Conservation (phyloP, 37 sponge, comb jelly and placozoan species). For the Dysidea cf. avara region DNA sequence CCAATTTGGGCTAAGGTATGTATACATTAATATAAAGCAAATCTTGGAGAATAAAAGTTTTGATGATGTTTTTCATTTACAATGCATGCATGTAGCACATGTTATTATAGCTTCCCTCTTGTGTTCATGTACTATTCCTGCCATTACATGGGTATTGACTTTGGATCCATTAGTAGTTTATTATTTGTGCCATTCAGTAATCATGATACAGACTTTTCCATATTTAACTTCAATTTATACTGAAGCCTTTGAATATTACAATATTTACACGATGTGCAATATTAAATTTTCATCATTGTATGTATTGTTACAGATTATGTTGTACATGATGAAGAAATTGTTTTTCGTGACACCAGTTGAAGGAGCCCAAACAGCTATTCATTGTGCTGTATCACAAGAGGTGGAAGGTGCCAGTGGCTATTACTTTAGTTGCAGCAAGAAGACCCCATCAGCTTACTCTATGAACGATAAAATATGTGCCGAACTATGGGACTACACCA, state of each 20-base stretch:
- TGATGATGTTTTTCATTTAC: no score
- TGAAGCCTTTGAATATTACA: no score
- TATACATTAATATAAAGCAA: no score
- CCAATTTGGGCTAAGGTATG: no score
- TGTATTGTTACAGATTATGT: slow-evolving; percentile 1
- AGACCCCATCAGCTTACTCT: not conserved
- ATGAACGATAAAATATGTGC: slow-evolving; percentile 28
- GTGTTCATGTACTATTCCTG: not conserved
- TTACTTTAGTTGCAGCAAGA: slow-evolving; percentile 37
- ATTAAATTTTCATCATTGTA: not conserved
- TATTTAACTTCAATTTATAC: no score
- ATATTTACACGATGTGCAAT: no score
- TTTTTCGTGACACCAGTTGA: slow-evolving; percentile 56
- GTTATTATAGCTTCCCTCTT: not conserved
- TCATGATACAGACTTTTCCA: no score
- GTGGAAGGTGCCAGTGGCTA: slow-evolving; percentile 62
- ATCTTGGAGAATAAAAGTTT: no score
- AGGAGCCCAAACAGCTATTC: slow-evolving; percentile 75
- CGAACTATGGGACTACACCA: slow-evolving; percentile 50
- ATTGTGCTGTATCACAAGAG: slow-evolving; percentile 68
- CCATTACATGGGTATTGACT: no score
- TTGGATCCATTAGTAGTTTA: no score
- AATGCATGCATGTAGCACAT: no score
- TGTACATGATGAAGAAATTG: slow-evolving; percentile 20
- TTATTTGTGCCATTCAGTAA: no score